Percentiles rank a stretch among this genome's conserved stretches.
Conservation (phyloP, 23 tunicate species). For the Trididemnum nubilum region DNA sequence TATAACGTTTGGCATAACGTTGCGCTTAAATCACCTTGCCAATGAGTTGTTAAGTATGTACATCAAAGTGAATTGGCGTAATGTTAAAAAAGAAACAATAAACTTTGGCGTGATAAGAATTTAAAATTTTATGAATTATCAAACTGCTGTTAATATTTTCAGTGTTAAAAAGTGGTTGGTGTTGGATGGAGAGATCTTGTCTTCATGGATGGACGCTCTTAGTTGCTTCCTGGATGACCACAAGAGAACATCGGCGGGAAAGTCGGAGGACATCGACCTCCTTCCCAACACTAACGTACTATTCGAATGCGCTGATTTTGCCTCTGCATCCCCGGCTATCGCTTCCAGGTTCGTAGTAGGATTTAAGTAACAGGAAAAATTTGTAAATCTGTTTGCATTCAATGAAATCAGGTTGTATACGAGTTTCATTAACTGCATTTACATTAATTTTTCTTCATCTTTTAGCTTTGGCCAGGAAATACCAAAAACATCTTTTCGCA, state of each 20-base stretch:
- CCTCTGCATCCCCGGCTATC: slow-evolving; percentile 88
- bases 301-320: slow-evolving; percentile 61
- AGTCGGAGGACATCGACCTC: slow-evolving; percentile 50
- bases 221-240: slow-evolving; percentile 71
- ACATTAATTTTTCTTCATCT: not conserved
- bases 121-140: no score
- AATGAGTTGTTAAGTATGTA: no score
- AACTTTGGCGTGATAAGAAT: no score
- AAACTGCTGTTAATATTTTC: not conserved
- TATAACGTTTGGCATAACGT: no score
- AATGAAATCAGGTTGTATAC: no score
- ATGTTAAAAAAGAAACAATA: no score
- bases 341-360: slow-evolving; percentile 49
- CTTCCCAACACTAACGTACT: slow-evolving; percentile 43
- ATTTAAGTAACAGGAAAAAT: not conserved
- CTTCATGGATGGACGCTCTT: slow-evolving; percentile 73
- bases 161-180: slow-evolving; percentile 84
- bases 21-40: no score
- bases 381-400: not conserved
- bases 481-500: no score
- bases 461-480: no score
- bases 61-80: no score
- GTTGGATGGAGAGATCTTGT: slow-evolving; percentile 66
- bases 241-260: slow-evolving; percentile 27
- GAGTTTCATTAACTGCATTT: not conserved